Evolutionary conservation across 2,888 invertebrate species (phyloP).

Genomic region (Drosophila histrio): DNA sequence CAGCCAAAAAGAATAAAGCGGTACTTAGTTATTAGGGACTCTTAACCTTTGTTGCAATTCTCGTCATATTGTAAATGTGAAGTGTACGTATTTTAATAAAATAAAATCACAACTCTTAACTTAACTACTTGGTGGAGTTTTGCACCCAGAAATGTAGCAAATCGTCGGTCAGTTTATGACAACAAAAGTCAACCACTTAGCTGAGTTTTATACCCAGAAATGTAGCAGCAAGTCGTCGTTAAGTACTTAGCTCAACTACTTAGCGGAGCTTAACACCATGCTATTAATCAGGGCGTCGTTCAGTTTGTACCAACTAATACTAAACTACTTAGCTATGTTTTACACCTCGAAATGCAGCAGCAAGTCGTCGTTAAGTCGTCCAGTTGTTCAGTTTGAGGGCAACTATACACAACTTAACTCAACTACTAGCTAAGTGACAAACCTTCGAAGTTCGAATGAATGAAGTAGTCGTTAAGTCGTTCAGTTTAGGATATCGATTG

Average conservation of each 20-base stretch:
- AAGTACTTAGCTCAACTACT: constrained; percentile 53
- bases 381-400: neutral
- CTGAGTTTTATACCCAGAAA: neutral
- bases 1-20: constrained; percentile 5
- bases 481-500: neutral
- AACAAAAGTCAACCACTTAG: neutral
- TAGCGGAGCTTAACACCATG: neutral
- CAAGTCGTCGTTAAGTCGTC: neutral
- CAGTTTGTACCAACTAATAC: too few relatives aligned
- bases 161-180: neutral
- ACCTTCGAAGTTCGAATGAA: neutral
- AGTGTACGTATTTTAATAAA: constrained; percentile 71
- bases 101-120: constrained; percentile 70
- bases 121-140: constrained; percentile 28
- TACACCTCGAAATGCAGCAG: neutral
- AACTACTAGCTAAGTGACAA: neutral
- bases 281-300: neutral
- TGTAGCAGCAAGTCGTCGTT: neutral
- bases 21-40: constrained; percentile 40
- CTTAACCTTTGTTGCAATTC: constrained; percentile 76
- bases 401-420: neutral
- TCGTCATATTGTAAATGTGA: constrained; percentile 76
- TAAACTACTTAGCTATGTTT: neutral
- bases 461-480: neutral
- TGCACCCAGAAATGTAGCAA: neutral